Evolutionary conservation across 2,113 vertebrate species (phyloP).

Genomic region (Lontra canadensis): DNA sequence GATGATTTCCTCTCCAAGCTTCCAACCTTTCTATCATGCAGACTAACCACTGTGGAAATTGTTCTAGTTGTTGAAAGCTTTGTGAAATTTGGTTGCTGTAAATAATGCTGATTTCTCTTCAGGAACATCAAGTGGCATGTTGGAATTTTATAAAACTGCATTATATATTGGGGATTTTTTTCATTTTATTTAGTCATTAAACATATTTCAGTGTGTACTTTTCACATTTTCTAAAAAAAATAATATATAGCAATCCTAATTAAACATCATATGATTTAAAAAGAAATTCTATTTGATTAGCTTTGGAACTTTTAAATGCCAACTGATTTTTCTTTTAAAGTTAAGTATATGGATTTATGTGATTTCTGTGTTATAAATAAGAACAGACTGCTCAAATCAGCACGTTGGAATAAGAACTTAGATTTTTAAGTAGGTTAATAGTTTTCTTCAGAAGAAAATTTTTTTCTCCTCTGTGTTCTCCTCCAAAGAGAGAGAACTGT

Average conservation of each 20-base stretch:
- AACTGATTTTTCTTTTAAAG: conserved; percentile 35
- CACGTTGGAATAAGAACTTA: neutral
- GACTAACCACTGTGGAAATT: neutral
- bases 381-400: neutral
- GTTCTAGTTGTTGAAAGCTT: conserved; percentile 3
- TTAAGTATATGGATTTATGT: neutral
- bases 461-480: neutral
- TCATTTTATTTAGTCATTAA: conserved; percentile 13
- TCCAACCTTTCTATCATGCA: neutral
- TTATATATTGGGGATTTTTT: neutral
- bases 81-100: neutral
- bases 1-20: conserved; percentile 1
- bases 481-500: neutral
- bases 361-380: conserved; percentile 39
- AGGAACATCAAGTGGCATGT: neutral
- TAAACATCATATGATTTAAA: neutral
- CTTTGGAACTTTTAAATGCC: conserved; percentile 7
- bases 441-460: conserved; percentile 3
- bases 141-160: neutral
- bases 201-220: neutral
- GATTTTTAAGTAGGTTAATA: neutral
- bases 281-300: neutral
- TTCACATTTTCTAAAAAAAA: conserved; percentile 14
- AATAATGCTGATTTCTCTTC: conserved; percentile 34
- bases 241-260: neutral